Conservation (phyloP, 2,797 vertebrate species). For the Gadopsis marmoratus region DNA sequence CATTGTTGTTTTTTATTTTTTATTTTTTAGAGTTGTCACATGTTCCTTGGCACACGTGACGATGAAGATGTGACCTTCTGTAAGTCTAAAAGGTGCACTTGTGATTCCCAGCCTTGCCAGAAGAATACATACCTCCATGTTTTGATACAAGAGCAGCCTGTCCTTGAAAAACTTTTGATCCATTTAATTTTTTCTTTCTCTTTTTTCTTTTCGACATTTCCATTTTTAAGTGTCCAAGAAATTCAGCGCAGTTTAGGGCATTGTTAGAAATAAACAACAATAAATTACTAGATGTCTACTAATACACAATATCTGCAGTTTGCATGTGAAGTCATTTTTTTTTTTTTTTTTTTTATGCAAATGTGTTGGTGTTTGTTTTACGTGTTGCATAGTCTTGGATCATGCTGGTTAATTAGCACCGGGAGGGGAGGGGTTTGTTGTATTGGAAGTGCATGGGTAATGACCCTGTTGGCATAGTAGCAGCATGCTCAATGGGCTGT, state of each 20-base stretch:
- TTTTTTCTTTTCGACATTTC: background rate
- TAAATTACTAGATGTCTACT: background rate
- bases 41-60: background rate
- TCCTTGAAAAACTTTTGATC: background rate
- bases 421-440: conserved; percentile 79
- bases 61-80: background rate
- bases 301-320: background rate
- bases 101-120: background rate
- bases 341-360: conserved; percentile 37
- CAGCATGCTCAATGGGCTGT: conserved; percentile 84
- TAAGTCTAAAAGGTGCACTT: background rate
- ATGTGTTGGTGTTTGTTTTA: conserved; percentile 61
- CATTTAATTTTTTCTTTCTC: background rate
- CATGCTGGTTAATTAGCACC: conserved; percentile 80
- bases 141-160: background rate
- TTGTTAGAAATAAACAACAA: background rate
- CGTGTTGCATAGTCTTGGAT: conserved; percentile 64
- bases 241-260: background rate
- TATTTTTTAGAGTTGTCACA: background rate
- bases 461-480: conserved; percentile 87
- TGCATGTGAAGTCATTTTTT: conserved; percentile 36
- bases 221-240: background rate
- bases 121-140: background rate
- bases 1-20: too few species aligned
- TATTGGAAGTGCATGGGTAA: conserved; percentile 82